A percentile compares a stretch with the other conserved stretches of the same genome.
phyloP scores from a whole-genome alignment of 2,797 vertebrate genomes.

The Peromyscus eremicus region DNA sequence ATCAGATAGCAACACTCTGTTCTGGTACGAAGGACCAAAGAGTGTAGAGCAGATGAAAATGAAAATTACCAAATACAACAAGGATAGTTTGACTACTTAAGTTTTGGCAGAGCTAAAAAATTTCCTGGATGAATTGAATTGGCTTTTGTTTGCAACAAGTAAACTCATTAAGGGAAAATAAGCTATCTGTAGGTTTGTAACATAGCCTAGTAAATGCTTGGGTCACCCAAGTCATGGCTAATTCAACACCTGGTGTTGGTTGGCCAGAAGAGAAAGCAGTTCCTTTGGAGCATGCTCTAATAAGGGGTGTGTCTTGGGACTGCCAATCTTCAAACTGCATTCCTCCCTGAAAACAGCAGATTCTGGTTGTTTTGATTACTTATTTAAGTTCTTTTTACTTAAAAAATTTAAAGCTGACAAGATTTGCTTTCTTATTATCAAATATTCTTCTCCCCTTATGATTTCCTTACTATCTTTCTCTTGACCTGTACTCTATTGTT shows the following conservation, averaged over 20 bases:
- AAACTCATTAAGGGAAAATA: constrained; percentile 42
- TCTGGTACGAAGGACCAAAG: not conserved
- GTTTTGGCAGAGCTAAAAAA: not conserved
- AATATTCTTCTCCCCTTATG: not conserved
- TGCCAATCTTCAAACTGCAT: not conserved
- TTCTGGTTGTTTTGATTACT: constrained; percentile 8
- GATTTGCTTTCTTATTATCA: not conserved
- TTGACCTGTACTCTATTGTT: not conserved
- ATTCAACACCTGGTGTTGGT: constrained; percentile 13
- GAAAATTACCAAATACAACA: not conserved
- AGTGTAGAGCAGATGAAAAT: not conserved
- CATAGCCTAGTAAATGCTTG: not conserved
- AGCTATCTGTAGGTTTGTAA: not conserved
- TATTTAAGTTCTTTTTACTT: not conserved
- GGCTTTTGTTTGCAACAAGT: not conserved
- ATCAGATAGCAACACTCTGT: not conserved
- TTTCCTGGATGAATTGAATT: constrained; percentile 48
- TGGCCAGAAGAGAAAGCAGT: constrained; percentile 17
- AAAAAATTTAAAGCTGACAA: not conserved
- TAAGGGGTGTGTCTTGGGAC: not conserved
- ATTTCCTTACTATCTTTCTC: not conserved
- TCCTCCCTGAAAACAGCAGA: not conserved
- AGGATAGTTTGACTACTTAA: not conserved
- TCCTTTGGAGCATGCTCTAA: not conserved
- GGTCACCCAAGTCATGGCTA: not conserved